These are phyloP conservation scores for Macrosoma leucophasiata DNA, from an alignment of 2,888 invertebrate species.

Conservation along the genomic window DNA sequence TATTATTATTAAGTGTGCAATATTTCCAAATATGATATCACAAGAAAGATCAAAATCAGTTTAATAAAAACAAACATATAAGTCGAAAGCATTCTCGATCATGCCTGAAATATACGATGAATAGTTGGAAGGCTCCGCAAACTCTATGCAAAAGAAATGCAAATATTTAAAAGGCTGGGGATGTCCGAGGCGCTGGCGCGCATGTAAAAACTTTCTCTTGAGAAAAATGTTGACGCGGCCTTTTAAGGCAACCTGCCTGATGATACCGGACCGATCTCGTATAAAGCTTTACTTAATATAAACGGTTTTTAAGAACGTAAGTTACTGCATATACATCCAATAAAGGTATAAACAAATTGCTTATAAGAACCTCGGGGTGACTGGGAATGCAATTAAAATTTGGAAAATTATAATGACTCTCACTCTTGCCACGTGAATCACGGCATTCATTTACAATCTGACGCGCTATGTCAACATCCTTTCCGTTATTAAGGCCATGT, in stretches of 20 bases:
- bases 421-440: too few species aligned
- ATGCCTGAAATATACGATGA: conserved; percentile 30
- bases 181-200: conserved; percentile 40
- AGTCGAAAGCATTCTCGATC: conserved; percentile 17
- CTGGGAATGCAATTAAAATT: too few species aligned
- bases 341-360: conserved; percentile 10
- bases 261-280: conserved; percentile 35
- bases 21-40: not conserved
- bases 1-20: not conserved
- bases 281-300: conserved; percentile 13
- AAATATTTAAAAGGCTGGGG: conserved; percentile 58
- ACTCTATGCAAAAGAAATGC: conserved; percentile 55
- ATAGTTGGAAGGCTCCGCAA: conserved; percentile 36
- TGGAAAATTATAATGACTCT: too few species aligned
- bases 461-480: not conserved
- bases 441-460: too few species aligned
- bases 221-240: conserved; percentile 57
- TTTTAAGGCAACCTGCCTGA: conserved; percentile 54
- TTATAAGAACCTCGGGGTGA: not conserved
- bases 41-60: conserved; percentile 13
- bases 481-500: not conserved
- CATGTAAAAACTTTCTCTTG: conserved; percentile 63
- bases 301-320: conserved; percentile 9
- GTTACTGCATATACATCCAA: conserved; percentile 13
- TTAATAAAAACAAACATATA: conserved; percentile 24